Conservation (phyloP, 2,113 vertebrate genomes). For the Nematolebias whitei region DNA sequence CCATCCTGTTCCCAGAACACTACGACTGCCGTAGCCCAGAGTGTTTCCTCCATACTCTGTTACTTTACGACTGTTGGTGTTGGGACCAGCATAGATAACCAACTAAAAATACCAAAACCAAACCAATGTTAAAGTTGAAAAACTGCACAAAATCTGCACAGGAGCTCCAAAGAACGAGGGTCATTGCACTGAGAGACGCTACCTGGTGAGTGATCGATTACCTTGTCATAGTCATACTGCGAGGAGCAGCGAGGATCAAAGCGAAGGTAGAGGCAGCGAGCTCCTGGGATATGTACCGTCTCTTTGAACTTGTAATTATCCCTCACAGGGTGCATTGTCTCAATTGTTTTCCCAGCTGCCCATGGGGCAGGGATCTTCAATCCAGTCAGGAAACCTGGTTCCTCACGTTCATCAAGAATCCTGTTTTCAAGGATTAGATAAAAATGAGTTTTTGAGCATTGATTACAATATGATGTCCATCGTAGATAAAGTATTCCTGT, state of each 20-base stretch:
- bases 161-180: constrained; percentile 2
- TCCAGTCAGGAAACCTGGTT: constrained; percentile 95
- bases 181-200: background rate
- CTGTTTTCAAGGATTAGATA: constrained; percentile 67
- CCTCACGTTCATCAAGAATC: constrained; percentile 95
- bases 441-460: background rate
- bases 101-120: constrained; percentile 80
- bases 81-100: constrained; percentile 97
- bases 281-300: constrained; percentile 96
- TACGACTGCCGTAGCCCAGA: constrained; percentile 97
- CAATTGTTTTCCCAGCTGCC: constrained; percentile 98
- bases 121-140: background rate
- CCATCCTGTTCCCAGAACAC: constrained; percentile 98
- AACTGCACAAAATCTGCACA: background rate
- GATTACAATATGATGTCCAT: background rate
- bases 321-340: constrained; percentile 96
- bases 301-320: constrained; percentile 99
- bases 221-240: constrained; percentile 99
- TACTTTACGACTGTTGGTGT: constrained; percentile 99
- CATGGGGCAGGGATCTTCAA: constrained; percentile 98
- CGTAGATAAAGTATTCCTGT: background rate
- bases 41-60: constrained; percentile 98
- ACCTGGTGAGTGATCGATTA: constrained; percentile 60
- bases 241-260: constrained; percentile 98
- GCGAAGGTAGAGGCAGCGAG: constrained; percentile 94